Evolutionary conservation across 1,140 invertebrate species (phyloP).

Genomic region (Papilio helenus): DNA sequence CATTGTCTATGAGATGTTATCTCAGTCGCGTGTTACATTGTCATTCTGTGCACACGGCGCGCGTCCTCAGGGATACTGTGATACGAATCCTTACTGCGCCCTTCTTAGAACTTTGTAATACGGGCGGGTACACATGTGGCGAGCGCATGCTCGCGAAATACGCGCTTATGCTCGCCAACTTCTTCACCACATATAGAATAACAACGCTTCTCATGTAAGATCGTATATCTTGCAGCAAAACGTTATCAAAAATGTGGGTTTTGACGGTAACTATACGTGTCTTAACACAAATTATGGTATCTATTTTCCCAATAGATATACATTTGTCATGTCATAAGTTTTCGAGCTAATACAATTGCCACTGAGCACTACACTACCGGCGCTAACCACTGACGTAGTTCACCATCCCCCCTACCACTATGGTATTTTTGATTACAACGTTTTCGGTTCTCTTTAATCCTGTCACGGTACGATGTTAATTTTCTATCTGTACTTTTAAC

Average conservation of each 20-base stretch:
- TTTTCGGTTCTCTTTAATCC: slow-evolving; percentile 30
- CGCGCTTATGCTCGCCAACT: no score
- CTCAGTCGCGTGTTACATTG: slow-evolving; percentile 49
- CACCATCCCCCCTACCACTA: neutral
- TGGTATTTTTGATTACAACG: slow-evolving; percentile 26
- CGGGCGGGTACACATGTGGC: neutral
- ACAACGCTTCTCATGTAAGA: no score
- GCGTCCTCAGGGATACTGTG: slow-evolving; percentile 45
- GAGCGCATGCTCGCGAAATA: neutral
- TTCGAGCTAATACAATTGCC: no score
- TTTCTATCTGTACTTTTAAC: neutral
- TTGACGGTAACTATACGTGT: no score
- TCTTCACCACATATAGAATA: no score
- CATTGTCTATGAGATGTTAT: slow-evolving; percentile 64
- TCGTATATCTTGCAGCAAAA: no score
- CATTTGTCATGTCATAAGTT: no score
- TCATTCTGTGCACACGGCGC: slow-evolving; percentile 48
- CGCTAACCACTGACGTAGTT: slow-evolving; percentile 62
- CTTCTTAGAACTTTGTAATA: slow-evolving; percentile 59
- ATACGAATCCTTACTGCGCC: slow-evolving; percentile 40
- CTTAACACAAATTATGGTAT: no score
- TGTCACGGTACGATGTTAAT: neutral
- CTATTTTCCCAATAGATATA: no score
- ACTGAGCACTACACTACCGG: no score
- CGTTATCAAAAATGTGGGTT: no score